phyloP scores from a whole-genome alignment of 2,888 invertebrate species.

The Flexamia atlantica region DNA sequence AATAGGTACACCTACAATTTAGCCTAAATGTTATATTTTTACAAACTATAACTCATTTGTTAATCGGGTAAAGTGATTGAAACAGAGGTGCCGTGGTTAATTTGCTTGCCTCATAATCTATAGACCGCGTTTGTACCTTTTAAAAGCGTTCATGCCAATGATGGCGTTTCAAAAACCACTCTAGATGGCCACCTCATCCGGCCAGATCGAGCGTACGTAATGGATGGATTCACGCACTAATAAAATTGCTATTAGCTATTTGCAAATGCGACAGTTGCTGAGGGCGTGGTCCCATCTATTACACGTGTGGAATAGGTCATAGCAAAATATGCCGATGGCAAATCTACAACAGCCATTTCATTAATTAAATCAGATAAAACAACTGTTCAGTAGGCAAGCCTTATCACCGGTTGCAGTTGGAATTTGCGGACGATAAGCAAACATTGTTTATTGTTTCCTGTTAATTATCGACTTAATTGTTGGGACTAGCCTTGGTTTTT shows the following conservation, averaged over 20 bases:
- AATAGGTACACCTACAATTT: no score
- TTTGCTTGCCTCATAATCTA: no score
- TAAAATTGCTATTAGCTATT: constrained; percentile 11
- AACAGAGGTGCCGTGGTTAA: no score
- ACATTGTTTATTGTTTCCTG: constrained; percentile 40
- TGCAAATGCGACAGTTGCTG: constrained; percentile 32
- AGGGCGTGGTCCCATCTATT: constrained; percentile 12
- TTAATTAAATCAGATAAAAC: constrained; percentile 49
- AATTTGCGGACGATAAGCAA: constrained; percentile 31
- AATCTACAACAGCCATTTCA: constrained; percentile 31
- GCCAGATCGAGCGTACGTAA: no score
- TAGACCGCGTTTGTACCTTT: no score
- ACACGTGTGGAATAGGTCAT: background rate
- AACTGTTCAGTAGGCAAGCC: constrained; percentile 18
- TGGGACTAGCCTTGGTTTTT: constrained; percentile 39
- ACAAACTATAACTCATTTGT: no score
- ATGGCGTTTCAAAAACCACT: no score
- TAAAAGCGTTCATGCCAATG: no score
- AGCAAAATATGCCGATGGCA: constrained; percentile 25
- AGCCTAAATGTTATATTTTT: no score
- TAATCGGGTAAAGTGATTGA: no score
- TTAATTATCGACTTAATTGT: constrained; percentile 10
- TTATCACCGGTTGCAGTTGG: constrained; percentile 10
- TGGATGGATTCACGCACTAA: no score
- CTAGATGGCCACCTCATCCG: no score